A percentile compares a stretch with the other conserved stretches of the same genome.
Evolutionary conservation across 2,888 invertebrate species (phyloP).

Genomic region (Galeopsomyia nigrocyanea): DNA sequence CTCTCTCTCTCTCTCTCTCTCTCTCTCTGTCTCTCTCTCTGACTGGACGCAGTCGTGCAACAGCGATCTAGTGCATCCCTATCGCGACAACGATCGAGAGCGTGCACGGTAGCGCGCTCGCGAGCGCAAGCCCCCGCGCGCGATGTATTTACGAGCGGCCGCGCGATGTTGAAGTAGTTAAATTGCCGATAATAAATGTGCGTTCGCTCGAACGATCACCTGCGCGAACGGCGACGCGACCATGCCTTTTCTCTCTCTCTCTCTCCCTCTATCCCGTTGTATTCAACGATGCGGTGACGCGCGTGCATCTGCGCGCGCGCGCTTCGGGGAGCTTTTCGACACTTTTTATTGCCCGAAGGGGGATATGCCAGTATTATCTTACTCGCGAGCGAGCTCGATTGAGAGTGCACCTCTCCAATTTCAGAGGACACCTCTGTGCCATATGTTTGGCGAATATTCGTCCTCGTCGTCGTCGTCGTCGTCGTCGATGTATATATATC

Average conservation of each 20-base stretch:
- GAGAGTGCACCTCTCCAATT: constrained; percentile 42
- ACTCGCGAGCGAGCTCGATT: constrained; percentile 25
- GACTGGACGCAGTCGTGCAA: constrained; percentile 33
- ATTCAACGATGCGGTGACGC: not conserved
- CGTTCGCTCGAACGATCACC: constrained; percentile 46
- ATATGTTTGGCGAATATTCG: constrained; percentile 42
- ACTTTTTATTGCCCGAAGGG: constrained; percentile 21
- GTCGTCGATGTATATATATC: no score
- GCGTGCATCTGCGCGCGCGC: constrained; percentile 32
- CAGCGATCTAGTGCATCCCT: constrained; percentile 62
- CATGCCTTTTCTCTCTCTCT: constrained; percentile 1
- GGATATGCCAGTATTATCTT: constrained; percentile 33
- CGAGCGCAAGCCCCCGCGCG: constrained; percentile 51
- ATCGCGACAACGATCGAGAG: constrained; percentile 63
- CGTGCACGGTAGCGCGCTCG: constrained; percentile 50
- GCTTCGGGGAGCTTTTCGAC: constrained; percentile 9
- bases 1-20: no score
- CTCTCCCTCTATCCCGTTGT: not conserved
- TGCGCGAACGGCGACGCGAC: constrained; percentile 25
- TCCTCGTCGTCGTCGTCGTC: no score
- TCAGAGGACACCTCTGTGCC: constrained; percentile 19
- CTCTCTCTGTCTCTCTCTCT: constrained; percentile 14
- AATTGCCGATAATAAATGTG: constrained; percentile 66
- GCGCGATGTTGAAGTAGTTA: constrained; percentile 63
- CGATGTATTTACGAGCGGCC: constrained; percentile 54